These are phyloP conservation scores for Hololepta plana DNA, from an alignment of 2,888 invertebrate genomes.

Conservation along the genomic window DNA sequence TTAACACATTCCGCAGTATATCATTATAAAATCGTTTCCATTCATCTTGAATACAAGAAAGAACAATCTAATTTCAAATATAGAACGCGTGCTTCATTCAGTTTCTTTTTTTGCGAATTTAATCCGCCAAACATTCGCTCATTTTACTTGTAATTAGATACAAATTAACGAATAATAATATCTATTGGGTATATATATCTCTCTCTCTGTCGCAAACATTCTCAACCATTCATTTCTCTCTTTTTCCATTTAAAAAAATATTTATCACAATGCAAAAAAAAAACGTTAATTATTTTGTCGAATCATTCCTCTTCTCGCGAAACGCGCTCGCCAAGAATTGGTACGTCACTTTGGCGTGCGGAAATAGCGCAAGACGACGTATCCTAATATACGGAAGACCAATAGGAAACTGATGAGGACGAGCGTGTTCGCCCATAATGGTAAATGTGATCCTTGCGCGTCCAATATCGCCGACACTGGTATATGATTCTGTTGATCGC, in stretches of 20 bases:
- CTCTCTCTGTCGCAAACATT: slow-evolving; percentile 2
- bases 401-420: slow-evolving; percentile 51
- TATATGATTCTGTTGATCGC: slow-evolving; percentile 39
- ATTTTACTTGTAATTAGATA: too few species aligned
- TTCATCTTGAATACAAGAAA: too few species aligned
- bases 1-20: too few species aligned
- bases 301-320: slow-evolving; percentile 5
- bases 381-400: slow-evolving; percentile 52
- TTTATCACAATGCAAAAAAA: slow-evolving; percentile 4
- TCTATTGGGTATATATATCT: too few species aligned
- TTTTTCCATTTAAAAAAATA: slow-evolving; percentile 6
- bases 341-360: slow-evolving; percentile 42
- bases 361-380: slow-evolving; percentile 51
- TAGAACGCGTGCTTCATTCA: too few species aligned
- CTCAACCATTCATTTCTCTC: too few species aligned
- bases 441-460: slow-evolving; percentile 42
- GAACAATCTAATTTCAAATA: too few species aligned
- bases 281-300: slow-evolving; percentile 4
- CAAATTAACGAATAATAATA: too few species aligned
- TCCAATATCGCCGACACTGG: slow-evolving; percentile 46
- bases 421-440: slow-evolving; percentile 56
- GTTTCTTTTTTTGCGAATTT: too few species aligned
- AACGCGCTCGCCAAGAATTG: too few species aligned
- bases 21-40: too few species aligned
- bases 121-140: too few species aligned